Evolutionary conservation across 2,113 vertebrate species (phyloP).

Genomic region (Callithrix jacchus): DNA sequence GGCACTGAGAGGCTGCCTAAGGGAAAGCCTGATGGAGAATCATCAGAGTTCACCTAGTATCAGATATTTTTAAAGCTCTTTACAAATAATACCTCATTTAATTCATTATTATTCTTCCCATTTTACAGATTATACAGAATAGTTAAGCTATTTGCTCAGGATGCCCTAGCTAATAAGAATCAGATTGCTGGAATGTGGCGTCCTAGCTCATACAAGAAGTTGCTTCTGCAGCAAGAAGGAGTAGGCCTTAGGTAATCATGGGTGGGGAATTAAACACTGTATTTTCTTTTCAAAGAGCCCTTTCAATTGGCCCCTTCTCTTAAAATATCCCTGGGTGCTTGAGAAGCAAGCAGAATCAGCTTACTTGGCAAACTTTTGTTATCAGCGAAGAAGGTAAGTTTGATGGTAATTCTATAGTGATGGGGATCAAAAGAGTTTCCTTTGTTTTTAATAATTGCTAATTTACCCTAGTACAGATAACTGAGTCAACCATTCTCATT

Average conservation of each 20-base stretch:
- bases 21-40: background rate
- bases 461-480: slow-evolving; percentile 25
- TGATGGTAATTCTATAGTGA: background rate
- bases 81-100: background rate
- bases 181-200: background rate
- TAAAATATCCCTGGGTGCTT: background rate
- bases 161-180: background rate
- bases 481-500: slow-evolving; percentile 32
- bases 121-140: background rate
- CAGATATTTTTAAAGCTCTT: background rate
- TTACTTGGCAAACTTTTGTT: background rate
- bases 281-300: background rate
- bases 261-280: background rate
- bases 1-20: background rate
- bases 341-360: background rate
- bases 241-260: background rate
- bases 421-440: background rate
- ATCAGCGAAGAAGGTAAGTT: background rate
- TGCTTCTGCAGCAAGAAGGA: background rate
- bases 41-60: background rate
- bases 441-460: slow-evolving; percentile 44
- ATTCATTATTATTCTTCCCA: background rate
- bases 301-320: background rate
- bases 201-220: background rate
- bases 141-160: background rate